Evolutionary conservation across 2,888 invertebrate genomes (phyloP).

Genomic region (Dasypolia templi): DNA sequence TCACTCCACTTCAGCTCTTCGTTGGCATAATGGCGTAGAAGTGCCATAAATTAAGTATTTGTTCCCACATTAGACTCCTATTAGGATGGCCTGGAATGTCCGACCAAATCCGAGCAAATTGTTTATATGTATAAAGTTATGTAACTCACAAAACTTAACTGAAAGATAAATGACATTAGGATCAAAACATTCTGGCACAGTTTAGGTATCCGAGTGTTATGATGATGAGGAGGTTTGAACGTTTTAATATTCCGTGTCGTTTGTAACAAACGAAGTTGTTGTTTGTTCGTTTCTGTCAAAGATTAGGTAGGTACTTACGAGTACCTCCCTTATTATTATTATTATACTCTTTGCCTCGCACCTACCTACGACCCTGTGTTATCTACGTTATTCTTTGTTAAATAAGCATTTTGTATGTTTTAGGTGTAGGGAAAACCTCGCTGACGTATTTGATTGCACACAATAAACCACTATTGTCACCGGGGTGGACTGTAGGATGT

Average conservation of each 20-base stretch:
- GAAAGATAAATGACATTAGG: background rate
- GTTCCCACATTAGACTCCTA: background rate
- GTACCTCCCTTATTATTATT: no score
- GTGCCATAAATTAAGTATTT: background rate
- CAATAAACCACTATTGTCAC: constrained; percentile 95
- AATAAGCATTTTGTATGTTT: constrained; percentile 62
- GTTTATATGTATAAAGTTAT: no score
- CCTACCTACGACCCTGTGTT: background rate
- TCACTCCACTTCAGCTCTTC: background rate
- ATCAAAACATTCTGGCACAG: background rate
- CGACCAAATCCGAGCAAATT: no score
- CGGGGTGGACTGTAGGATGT: constrained; percentile 99
- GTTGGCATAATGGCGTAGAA: background rate
- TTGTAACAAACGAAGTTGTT: no score
- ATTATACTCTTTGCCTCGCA: no score
- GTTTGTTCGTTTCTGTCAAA: no score
- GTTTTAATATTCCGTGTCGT: background rate
- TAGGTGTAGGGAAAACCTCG: constrained; percentile 99
- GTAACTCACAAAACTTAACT: background rate
- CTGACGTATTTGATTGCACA: constrained; percentile 97
- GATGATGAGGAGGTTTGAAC: background rate
- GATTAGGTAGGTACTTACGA: background rate
- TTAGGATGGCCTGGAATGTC: background rate
- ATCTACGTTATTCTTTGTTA: background rate
- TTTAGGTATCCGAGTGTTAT: background rate